Evolutionary conservation across 2,113 vertebrate species (phyloP).

Genomic region (Channa maculata): DNA sequence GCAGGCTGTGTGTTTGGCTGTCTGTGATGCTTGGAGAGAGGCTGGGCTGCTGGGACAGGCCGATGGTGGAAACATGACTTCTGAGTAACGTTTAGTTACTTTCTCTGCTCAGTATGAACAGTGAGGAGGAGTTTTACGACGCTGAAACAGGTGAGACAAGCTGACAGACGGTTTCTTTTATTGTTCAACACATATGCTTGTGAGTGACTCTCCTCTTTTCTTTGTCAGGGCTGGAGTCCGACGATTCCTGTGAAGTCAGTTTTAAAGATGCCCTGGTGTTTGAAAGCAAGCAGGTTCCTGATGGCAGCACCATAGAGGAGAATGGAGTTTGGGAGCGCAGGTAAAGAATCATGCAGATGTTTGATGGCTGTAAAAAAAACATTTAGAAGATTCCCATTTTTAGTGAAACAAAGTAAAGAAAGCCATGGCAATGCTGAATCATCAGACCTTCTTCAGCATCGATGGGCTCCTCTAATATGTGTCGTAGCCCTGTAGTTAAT

Average conservation of each 20-base stretch:
- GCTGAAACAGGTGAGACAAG: constrained; percentile 90
- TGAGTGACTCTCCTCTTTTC: neutral
- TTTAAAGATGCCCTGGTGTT: constrained; percentile 87
- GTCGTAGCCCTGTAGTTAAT: no score
- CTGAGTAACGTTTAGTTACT: constrained; percentile 67
- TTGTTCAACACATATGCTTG: neutral
- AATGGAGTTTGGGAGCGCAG: constrained; percentile 92
- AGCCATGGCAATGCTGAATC: neutral
- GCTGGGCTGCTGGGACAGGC: constrained; percentile 55
- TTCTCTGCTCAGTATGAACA: constrained; percentile 88
- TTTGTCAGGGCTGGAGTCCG: constrained; percentile 92
- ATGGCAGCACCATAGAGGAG: constrained; percentile 82
- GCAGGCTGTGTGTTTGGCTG: constrained; percentile 48
- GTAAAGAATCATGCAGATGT: constrained; percentile 56
- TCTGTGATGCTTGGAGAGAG: constrained; percentile 61
- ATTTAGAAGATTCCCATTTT: no score
- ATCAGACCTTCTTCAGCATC: no score
- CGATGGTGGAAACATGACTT: constrained; percentile 70
- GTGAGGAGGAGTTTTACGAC: constrained; percentile 98
- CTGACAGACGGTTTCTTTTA: neutral
- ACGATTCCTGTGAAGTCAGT: constrained; percentile 92
- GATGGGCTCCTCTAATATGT: neutral
- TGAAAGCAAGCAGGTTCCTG: constrained; percentile 79
- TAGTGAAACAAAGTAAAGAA: neutral
- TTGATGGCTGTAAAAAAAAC: no score